Conservation (phyloP, 2,888 invertebrate genomes). For the Rhamnusium bicolor region DNA sequence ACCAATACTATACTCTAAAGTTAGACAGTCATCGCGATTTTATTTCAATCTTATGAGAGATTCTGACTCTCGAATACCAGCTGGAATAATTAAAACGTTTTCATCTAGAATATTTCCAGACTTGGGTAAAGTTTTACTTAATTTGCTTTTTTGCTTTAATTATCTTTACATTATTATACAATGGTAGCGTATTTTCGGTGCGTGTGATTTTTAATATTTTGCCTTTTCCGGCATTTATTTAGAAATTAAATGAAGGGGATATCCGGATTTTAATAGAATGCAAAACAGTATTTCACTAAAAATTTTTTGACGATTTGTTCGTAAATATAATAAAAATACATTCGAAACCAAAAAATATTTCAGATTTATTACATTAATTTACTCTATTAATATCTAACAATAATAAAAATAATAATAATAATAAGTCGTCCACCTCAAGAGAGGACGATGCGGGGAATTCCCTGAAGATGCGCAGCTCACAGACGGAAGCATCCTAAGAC, state of each 20-base stretch:
- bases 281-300: background rate
- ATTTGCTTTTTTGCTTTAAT: constrained; percentile 59
- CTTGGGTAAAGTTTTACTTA: constrained; percentile 41
- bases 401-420: too few species aligned
- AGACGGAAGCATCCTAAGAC: too few species aligned
- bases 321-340: too few species aligned
- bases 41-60: constrained; percentile 40
- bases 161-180: constrained; percentile 59
- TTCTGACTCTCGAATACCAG: constrained; percentile 46
- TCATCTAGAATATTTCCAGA: constrained; percentile 53
- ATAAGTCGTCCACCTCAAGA: too few species aligned
- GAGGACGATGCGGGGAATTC: too few species aligned
- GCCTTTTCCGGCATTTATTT: constrained; percentile 8
- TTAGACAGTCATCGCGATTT: constrained; percentile 41
- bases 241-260: constrained; percentile 9
- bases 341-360: too few species aligned
- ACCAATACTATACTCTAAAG: constrained; percentile 6
- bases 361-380: too few species aligned
- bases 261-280: background rate
- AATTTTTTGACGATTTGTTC: too few species aligned
- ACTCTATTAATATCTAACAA: too few species aligned
- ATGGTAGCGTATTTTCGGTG: constrained; percentile 39
- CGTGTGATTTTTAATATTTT: constrained; percentile 29
- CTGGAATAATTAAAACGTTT: constrained; percentile 62
- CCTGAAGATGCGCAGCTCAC: too few species aligned